Evolutionary conservation across 2,797 vertebrate species (phyloP), one percentile per base, ranked within the genome.

Genomic region (Malurus leucopterus): DNA sequence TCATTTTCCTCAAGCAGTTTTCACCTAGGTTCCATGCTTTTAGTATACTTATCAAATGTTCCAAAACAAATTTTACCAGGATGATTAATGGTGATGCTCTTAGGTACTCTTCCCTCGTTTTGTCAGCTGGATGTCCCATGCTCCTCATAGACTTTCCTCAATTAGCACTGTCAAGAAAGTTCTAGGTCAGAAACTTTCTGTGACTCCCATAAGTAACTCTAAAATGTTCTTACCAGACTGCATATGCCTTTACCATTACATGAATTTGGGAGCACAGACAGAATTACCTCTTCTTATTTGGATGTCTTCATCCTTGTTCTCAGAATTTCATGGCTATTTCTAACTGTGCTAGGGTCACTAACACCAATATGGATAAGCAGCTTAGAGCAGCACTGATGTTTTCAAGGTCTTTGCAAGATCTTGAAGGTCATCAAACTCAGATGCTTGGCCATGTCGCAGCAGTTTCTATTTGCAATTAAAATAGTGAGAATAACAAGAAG

Each of bases 391-490:
- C 30, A 57, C 7, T 32, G 13, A 20, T 40, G 29, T 64, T 86
- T 88, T 59, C 68, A 94, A 91, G 46, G 64, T 88, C 43, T 91
- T 73, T 58, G 6, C 10, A 64, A 85, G 38, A 76, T 58, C 15
- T n/a, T 83, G 62, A 86, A 93, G 75, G 75, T 90, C 74, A 77
- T 73, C 40, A 74, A 32, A 90, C 77, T 91, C 69, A 85, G 68
- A 58, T 88, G 23, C 41, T 64, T 76, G 34, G 62, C 21, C 62
- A 80, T 77, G 65, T 64, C 47, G 57, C 13, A 68, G 62, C 29
- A 86, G 57, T 70, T 64, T 67, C 46, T 73, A 76, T 84, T 92
- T 93, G 74, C 44, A 90, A 55, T 90, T 86, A 76, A 91, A 93
- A 84, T 43, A 11, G 62, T 80, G 64, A 71, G 54, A 93, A 84